Percentiles rank a stretch among this genome's conserved stretches.
Evolutionary conservation across 2,888 invertebrate species (phyloP).

Genomic region (Nemotelus nigrinus): DNA sequence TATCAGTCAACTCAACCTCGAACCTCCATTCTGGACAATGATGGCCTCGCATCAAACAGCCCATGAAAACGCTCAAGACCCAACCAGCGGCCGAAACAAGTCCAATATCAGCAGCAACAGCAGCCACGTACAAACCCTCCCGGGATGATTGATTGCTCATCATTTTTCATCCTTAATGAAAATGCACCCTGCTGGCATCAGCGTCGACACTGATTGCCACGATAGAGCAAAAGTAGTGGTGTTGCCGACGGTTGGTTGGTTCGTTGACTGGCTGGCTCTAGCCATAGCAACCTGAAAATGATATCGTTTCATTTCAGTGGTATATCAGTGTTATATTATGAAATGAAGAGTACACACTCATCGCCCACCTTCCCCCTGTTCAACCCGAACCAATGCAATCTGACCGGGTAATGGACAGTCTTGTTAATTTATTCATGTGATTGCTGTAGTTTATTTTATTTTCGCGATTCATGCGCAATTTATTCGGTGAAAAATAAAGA

Average conservation of each 20-base stretch:
- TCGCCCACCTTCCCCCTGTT: neutral
- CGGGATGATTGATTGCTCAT: conserved; percentile 66
- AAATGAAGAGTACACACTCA: neutral
- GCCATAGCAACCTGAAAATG: neutral
- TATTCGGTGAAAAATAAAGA: too few species aligned
- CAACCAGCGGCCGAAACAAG: neutral
- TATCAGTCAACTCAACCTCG: neutral
- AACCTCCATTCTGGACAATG: neutral
- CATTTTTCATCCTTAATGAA: conserved; percentile 67
- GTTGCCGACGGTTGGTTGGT: neutral
- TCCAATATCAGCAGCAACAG: neutral
- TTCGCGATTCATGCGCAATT: too few species aligned
- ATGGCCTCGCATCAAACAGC: conserved; percentile 15
- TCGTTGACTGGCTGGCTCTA: neutral
- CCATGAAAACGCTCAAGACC: conserved; percentile 20
- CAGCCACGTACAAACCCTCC: conserved; percentile 60
- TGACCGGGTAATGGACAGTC: neutral
- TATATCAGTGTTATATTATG: conserved; percentile 10
- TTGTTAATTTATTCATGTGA: conserved; percentile 23
- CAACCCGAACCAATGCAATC: neutral
- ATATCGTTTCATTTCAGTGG: conserved; percentile 15
- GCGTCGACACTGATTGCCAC: conserved; percentile 39
- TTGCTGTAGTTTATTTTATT: neutral
- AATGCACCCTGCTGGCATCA: conserved; percentile 64
- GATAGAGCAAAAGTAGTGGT: conserved; percentile 1